Evolutionary conservation across 2,113 vertebrate genomes (phyloP).

Genomic region (Corapipo altera): DNA sequence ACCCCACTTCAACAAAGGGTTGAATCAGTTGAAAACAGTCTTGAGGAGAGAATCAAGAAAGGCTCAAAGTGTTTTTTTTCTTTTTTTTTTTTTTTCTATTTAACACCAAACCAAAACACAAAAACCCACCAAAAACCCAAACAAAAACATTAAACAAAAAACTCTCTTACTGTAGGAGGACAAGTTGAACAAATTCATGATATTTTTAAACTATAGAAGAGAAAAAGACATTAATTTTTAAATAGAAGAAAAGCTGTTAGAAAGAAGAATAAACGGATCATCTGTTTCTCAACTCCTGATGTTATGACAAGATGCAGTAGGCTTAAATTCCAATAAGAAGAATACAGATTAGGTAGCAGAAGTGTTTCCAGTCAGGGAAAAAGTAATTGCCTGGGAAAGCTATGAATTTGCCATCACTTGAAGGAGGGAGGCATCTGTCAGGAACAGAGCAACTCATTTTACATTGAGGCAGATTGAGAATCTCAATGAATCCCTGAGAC

Average conservation of each 20-base stretch:
- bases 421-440: not conserved
- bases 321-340: not conserved
- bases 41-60: not conserved
- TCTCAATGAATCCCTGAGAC: not conserved
- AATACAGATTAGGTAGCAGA: not conserved
- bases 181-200: not conserved
- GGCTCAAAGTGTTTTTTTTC: fast-evolving
- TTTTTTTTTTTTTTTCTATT: not conserved
- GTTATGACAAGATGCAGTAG: not conserved
- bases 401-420: not conserved
- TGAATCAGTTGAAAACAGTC: not conserved
- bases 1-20: not conserved
- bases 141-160: not conserved
- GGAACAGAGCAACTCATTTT: not conserved
- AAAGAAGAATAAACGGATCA: not conserved
- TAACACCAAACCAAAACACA: not conserved
- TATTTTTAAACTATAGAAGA: not conserved
- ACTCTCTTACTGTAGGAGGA: not conserved
- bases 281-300: not conserved
- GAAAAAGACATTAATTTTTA: not conserved
- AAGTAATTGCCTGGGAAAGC: not conserved
- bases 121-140: not conserved
- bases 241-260: not conserved
- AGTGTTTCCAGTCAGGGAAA: not conserved
- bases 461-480: not conserved